These are phyloP conservation scores for Panagrolaimus sp. DNA, from an alignment of 1,140 invertebrate genomes.

Conservation along the genomic window DNA sequence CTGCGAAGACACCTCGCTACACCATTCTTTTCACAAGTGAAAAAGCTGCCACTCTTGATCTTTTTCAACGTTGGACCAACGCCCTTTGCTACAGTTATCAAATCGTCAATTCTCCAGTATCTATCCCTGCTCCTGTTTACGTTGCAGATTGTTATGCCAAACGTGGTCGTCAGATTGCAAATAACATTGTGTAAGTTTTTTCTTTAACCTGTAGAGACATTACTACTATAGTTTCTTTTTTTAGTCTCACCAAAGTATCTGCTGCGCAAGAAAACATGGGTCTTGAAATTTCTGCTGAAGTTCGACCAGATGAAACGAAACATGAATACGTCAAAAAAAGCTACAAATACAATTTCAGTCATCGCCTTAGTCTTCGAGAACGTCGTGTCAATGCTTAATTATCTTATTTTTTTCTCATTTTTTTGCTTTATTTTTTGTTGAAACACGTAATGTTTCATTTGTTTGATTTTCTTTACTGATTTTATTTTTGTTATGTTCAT, in stretches of 20 bases:
- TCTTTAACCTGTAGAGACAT: background rate
- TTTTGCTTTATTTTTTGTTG: too few relatives aligned
- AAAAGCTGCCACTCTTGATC: slow-evolving; percentile 12
- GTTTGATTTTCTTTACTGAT: too few relatives aligned
- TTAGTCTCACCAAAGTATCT: background rate
- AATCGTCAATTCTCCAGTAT: slow-evolving; percentile 23
- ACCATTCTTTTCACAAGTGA: slow-evolving; percentile 32
- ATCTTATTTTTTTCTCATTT: too few relatives aligned
- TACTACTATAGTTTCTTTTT: background rate
- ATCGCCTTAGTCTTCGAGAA: background rate
- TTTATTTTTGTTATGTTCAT: too few relatives aligned
- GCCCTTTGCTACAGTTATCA: slow-evolving; percentile 39
- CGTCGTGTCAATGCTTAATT: slow-evolving; percentile 8
- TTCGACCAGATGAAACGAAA: background rate
- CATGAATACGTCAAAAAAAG: background rate
- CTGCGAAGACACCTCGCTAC: slow-evolving; percentile 36
- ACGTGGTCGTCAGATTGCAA: background rate
- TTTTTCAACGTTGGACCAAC: slow-evolving; percentile 33
- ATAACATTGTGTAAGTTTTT: background rate
- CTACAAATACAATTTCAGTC: background rate
- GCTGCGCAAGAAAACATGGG: background rate
- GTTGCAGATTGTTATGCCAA: slow-evolving; percentile 1
- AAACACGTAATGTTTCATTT: too few relatives aligned
- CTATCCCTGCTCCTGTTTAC: slow-evolving; percentile 9
- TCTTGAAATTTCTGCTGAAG: background rate